Percentiles rank a stretch among this genome's conserved stretches.
These are phyloP conservation scores for Thymelicus sylvestris DNA, from an alignment of 2,888 invertebrate species.

Conservation along the genomic window DNA sequence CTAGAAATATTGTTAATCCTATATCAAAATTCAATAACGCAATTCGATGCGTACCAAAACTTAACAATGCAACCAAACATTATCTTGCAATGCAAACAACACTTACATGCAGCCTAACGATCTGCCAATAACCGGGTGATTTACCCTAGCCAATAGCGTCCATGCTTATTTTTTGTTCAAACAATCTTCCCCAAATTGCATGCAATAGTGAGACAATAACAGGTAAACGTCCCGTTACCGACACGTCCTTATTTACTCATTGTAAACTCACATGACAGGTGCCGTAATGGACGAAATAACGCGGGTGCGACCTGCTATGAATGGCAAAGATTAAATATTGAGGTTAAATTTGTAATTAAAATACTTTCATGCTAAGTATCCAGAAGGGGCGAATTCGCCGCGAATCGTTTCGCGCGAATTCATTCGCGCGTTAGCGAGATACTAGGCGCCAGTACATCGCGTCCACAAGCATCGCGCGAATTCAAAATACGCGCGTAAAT, in stretches of 20 bases:
- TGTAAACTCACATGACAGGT: conserved; percentile 85
- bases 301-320: conserved; percentile 69
- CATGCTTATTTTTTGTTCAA: conserved; percentile 71
- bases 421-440: too few species aligned
- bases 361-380: neutral
- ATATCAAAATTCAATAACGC: too few species aligned
- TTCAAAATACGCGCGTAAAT: too few species aligned
- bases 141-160: conserved; percentile 51
- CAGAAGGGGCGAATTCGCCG: too few species aligned
- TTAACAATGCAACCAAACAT: neutral
- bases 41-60: too few species aligned
- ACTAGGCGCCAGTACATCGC: too few species aligned
- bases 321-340: conserved; percentile 52
- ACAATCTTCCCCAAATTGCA: conserved; percentile 69
- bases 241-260: conserved; percentile 82
- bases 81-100: conserved; percentile 19
- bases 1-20: too few species aligned
- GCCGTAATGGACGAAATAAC: conserved; percentile 82
- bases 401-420: too few species aligned
- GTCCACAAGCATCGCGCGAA: too few species aligned
- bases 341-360: neutral
- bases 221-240: conserved; percentile 65
- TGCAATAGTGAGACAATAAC: conserved; percentile 77
- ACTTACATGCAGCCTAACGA: conserved; percentile 22
- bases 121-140: conserved; percentile 50